Conservation (phyloP, 2,797 vertebrate species). For the Parauchenoglanis ngamensis region DNA sequence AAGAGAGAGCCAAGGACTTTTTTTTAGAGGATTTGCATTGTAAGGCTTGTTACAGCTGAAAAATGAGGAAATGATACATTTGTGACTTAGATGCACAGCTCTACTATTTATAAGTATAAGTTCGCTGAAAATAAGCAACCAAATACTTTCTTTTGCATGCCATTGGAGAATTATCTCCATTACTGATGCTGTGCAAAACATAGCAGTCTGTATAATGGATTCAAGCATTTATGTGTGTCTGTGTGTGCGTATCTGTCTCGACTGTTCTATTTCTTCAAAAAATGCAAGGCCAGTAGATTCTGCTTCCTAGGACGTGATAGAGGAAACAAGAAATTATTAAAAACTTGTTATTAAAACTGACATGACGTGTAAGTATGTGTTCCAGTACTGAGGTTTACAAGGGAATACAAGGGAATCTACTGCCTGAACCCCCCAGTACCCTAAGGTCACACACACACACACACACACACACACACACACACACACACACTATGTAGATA, state of each 20-base stretch:
- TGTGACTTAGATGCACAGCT: constrained; percentile 6
- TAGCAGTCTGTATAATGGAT: background rate
- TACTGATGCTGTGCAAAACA: constrained; percentile 11
- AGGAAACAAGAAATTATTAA: constrained; percentile 21
- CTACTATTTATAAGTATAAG: background rate
- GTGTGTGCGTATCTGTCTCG: background rate
- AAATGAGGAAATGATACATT: background rate
- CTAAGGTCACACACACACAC: background rate
- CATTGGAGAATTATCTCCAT: constrained; percentile 10
- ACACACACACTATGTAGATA: constrained; percentile 71
- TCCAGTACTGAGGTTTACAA: constrained; percentile 22
- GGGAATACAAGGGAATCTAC: constrained; percentile 35
- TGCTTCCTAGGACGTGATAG: background rate
- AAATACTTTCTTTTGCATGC: background rate
- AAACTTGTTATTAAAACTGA: constrained; percentile 41
- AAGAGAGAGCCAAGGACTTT: background rate
- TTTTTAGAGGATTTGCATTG: background rate
- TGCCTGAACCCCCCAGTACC: background rate
- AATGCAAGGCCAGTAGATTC: constrained; percentile 5
- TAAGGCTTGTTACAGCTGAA: constrained; percentile 15
- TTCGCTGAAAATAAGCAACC: constrained; percentile 13
- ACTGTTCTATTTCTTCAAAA: background rate
- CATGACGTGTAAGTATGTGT: constrained; percentile 14
- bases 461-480: constrained; percentile 31
- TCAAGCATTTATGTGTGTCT: background rate